These are phyloP conservation scores for Momotus momota DNA, from an alignment of 2,797 vertebrate species.

Conservation along the genomic window DNA sequence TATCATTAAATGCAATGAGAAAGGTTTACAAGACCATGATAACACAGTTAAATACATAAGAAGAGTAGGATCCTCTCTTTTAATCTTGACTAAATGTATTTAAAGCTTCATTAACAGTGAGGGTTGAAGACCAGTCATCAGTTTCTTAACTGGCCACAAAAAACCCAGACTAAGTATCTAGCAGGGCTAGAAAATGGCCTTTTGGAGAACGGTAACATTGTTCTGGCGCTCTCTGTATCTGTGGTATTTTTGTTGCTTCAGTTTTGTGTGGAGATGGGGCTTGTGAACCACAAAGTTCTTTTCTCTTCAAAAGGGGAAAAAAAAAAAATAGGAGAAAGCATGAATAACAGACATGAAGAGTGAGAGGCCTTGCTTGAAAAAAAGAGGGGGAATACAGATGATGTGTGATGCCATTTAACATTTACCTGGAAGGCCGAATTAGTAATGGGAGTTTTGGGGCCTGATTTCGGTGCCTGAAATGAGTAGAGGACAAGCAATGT, in stretches of 20 bases:
- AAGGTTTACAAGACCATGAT: background rate
- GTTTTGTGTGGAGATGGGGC: background rate
- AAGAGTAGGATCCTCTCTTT: background rate
- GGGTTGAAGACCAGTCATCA: background rate
- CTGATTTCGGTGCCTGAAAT: background rate
- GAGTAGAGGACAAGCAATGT: background rate
- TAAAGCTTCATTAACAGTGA: background rate
- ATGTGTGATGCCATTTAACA: background rate
- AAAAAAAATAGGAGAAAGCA: background rate
- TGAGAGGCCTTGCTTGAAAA: background rate
- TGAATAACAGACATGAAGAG: background rate
- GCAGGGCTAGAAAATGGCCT: background rate
- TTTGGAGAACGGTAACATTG: background rate
- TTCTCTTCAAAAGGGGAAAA: background rate
- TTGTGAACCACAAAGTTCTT: background rate
- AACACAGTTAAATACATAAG: background rate
- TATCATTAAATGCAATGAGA: background rate
- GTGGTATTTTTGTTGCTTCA: background rate
- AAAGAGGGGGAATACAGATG: background rate
- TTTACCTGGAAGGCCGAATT: background rate
- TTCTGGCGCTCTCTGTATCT: fast-evolving
- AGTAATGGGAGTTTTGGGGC: background rate
- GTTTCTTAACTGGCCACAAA: background rate
- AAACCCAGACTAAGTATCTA: background rate
- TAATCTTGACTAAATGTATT: background rate